phyloP scores from a whole-genome alignment of 2,888 invertebrate species.

The Physocephala rufipes region DNA sequence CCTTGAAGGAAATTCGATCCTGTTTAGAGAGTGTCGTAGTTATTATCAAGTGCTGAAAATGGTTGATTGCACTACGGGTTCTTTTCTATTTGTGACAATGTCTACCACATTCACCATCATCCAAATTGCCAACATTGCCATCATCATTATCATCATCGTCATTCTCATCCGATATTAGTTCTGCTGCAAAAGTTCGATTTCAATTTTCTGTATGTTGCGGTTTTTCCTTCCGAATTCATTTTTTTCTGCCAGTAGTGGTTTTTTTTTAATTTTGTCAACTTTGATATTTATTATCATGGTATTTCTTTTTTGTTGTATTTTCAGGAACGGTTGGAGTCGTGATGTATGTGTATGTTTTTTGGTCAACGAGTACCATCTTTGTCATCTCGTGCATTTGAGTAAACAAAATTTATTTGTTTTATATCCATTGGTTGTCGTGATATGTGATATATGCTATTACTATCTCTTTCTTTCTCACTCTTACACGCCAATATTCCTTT shows the following conservation, averaged over 20 bases:
- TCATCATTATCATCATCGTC: background rate
- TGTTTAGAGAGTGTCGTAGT: slow-evolving; percentile 9
- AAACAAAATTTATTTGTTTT: background rate
- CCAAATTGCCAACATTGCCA: background rate
- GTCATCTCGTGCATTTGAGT: no score
- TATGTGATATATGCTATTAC: slow-evolving; percentile 24
- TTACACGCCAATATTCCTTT: no score
- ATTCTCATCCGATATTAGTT: background rate
- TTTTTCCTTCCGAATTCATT: slow-evolving; percentile 12
- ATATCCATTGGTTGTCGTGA: background rate
- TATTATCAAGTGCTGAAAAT: slow-evolving; percentile 8
- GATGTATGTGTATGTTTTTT: slow-evolving; percentile 1
- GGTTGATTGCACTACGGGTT: background rate
- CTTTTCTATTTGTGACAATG: background rate
- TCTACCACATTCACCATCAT: slow-evolving; percentile 5
- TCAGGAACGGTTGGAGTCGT: background rate
- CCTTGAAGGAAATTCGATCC: background rate
- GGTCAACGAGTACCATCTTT: background rate
- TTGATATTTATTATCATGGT: background rate
- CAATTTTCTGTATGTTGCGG: slow-evolving; percentile 16
- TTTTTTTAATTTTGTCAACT: background rate
- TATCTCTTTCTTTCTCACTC: no score
- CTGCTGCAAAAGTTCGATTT: slow-evolving; percentile 27
- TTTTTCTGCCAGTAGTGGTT: slow-evolving; percentile 13
- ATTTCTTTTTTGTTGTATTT: background rate